Evolutionary conservation across 2,888 invertebrate genomes (phyloP), one percentile per base, ranked within the genome.

Genomic region (Stenodera caucasica): DNA sequence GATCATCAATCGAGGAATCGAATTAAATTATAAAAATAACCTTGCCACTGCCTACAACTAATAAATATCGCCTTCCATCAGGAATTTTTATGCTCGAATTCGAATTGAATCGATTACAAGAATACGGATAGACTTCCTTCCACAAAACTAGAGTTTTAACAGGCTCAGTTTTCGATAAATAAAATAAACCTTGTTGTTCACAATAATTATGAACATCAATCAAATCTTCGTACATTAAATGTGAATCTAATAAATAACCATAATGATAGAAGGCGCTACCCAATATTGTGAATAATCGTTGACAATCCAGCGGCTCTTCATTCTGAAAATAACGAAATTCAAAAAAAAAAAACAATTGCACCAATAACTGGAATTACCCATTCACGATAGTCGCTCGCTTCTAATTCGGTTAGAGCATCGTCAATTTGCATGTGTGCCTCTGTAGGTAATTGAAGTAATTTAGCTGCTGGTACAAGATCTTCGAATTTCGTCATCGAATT

Each of bases 331-430:
- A 49, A n/a, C n/a, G n/a, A 53, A 64, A 55, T 29, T 57, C 30
- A 49, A 55, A 40, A 55, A 45, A 57, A 53, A 53, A 26, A 49
- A 58, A 29, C 7, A n/a, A 33, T 33, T n/a, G n/a, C n/a, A 33
- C 4, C 7, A 33, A 33, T n/a, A 33, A 33, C 3, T n/a, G 3
- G 11, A 8, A 32, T 11, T 78, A 90, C 90, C 91, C 92, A 91
- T 81, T 93, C 93, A 70, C 91, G 85, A 79, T 94, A 94, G 82
- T 96, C 95, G 81, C 92, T 92, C 12, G 95, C 91, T 81, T 95
- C 94, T 79, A 94, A 85, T 81, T 95, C 94, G 71, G 90, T 91
- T 49, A 96, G 83, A 30, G 93, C 92, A 80, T 94, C 93, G 77
- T 94, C 93, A 55, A 95, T 86, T 78, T 92, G 90, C 67, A 91